Base-by-base conservation (phyloP, 1,140 invertebrate genomes). In the Psix sp. region DNA sequence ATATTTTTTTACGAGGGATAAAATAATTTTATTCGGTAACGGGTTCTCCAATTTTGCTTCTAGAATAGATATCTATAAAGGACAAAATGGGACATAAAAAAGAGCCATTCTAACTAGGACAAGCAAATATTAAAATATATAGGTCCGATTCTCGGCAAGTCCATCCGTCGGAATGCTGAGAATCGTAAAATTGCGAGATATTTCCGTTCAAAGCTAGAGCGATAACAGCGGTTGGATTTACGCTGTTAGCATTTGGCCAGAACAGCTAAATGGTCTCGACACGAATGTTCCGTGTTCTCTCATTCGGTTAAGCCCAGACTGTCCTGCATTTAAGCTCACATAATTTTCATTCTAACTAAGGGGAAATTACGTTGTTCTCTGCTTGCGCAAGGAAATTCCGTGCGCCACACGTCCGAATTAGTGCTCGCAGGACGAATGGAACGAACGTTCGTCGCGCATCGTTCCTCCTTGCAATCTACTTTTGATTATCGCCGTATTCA, bases 271-370 rank as follows among this genome's bases (percentile, higher is more conserved):
- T 72, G 60, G 66, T 66, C 59, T 57, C 49, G 67, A 66, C 65
- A 60, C 56, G 51, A 71, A 71, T 71, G 59, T 66, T 56, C 57
- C 73, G 54, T 66, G 67, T 76, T 72, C 67, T 70, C 74, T 76
- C 67, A 72, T 76, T 76, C 74, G 74, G 56, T 72, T 76, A 76
- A 76, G 67, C 56, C 67, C 51, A 54, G 66, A 62, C 67, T 67
- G 74, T 76, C 67, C 62, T 67, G 56, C 49, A 57, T 68, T 76
- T 72, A 72, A 72, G 74, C 74, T 76, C 60, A 52, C 60, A 72
- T 76, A 76, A 76, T 76, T 76, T 76, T 76, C 72, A 65, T 72
- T 67, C 67, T 63, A 72, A 76, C 67, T 76, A 63, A 59, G 46
- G 65, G 48, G 60, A 76, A 76, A 76, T 76, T 76, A 76, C 60